A percentile compares a stretch with the other conserved stretches of the same genome.
Conservation (phyloP, 2,888 invertebrate species). For the Ypsolopha sequella region DNA sequence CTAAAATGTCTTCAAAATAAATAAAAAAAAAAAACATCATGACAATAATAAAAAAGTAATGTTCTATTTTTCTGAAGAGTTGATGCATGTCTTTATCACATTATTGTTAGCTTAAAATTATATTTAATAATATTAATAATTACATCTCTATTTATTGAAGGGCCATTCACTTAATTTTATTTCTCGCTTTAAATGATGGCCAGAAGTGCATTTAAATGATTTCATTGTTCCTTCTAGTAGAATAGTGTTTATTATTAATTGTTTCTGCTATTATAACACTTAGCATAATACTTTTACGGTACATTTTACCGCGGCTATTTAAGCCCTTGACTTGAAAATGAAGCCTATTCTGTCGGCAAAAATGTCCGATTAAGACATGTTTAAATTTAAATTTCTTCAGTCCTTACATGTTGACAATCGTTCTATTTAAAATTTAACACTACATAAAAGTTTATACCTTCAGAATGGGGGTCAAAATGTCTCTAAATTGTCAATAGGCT, state of each 20-base stretch:
- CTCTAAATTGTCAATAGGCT: too few relatives aligned
- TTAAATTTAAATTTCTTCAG: neutral
- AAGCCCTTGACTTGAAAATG: too few relatives aligned
- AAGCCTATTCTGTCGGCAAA: too few relatives aligned
- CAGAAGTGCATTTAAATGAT: slow-evolving; percentile 40
- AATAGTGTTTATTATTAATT: neutral
- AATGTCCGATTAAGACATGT: neutral
- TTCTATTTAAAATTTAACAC: too few relatives aligned
- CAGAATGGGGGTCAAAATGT: too few relatives aligned
- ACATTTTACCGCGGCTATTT: neutral
- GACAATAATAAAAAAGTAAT: slow-evolving; percentile 54
- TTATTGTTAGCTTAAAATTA: neutral
- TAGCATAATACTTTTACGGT: slow-evolving; percentile 1
- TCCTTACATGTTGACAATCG: neutral
- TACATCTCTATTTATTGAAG: neutral
- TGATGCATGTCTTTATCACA: slow-evolving; percentile 2
- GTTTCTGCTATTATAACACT: neutral
- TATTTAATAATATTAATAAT: neutral
- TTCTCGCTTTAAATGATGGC: slow-evolving; percentile 18
- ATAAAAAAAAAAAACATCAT: slow-evolving; percentile 37
- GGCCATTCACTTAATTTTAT: neutral
- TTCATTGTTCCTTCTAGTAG: slow-evolving; percentile 35
- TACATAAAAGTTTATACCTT: too few relatives aligned
- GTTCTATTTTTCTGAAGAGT: slow-evolving; percentile 45
- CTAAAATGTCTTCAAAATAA: slow-evolving; percentile 15